These are phyloP conservation scores for Clupea harengus DNA, from an alignment of 2,113 vertebrate genomes.

Conservation along the genomic window DNA sequence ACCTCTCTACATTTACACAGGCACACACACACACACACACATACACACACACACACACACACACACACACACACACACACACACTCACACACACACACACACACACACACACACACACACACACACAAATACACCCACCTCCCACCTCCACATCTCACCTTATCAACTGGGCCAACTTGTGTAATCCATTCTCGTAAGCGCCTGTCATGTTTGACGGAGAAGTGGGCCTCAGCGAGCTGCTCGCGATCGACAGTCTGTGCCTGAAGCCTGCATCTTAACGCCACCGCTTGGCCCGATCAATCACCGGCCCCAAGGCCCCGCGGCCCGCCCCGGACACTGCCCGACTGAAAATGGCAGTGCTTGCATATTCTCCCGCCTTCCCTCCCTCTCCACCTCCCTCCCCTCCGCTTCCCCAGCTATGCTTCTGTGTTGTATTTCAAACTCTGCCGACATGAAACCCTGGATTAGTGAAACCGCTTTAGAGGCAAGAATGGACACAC, in stretches of 20 bases:
- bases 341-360: slow-evolving; percentile 28
- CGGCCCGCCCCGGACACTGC: slow-evolving; percentile 44
- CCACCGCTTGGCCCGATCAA: slow-evolving; percentile 47
- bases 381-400: background rate
- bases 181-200: slow-evolving; percentile 47
- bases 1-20: no score
- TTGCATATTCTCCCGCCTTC: slow-evolving; percentile 18
- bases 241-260: slow-evolving; percentile 56
- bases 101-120: background rate
- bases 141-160: background rate
- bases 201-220: slow-evolving; percentile 56
- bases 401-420: background rate
- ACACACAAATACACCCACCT: background rate
- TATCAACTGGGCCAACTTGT: slow-evolving; percentile 7
- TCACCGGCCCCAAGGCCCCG: slow-evolving; percentile 45
- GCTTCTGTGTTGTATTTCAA: slow-evolving; percentile 15
- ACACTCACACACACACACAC: background rate
- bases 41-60: no score
- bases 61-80: no score
- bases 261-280: slow-evolving; percentile 53
- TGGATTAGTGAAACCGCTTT: slow-evolving; percentile 13
- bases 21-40: no score
- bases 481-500: background rate
- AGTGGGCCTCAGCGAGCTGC: slow-evolving; percentile 56
- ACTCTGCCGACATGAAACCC: slow-evolving; percentile 1